Evolutionary conservation across 1,140 invertebrate species (phyloP).

Genomic region (Sycobia sp.): DNA sequence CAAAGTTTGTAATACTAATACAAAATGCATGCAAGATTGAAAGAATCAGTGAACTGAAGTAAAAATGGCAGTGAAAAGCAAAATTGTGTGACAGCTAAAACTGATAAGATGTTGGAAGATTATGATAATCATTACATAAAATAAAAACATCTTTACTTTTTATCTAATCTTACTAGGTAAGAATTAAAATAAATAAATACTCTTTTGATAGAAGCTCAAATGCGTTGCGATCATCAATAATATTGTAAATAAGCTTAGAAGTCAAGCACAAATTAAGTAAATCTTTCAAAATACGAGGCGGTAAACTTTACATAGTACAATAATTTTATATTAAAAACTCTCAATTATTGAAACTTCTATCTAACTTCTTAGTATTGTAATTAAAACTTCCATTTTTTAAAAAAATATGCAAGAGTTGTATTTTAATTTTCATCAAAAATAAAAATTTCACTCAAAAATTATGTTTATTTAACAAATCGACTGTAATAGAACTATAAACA

Average conservation of each 20-base stretch:
- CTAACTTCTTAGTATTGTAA: too few species aligned
- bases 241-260: constrained; percentile 1
- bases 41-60: background rate
- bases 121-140: background rate
- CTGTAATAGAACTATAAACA: too few species aligned
- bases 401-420: too few species aligned
- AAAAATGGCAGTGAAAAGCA: background rate
- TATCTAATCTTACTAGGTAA: constrained; percentile 1
- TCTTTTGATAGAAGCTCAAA: background rate
- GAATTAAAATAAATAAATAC: constrained; percentile 1
- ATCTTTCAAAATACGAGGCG: too few species aligned
- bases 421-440: too few species aligned
- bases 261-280: constrained; percentile 7
- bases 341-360: too few species aligned
- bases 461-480: too few species aligned
- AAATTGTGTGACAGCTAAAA: background rate
- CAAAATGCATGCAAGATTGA: background rate
- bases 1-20: background rate
- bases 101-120: background rate
- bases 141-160: background rate
- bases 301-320: too few species aligned
- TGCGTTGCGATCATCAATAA: constrained; percentile 3
- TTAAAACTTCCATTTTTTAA: too few species aligned
- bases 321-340: too few species aligned
- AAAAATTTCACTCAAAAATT: too few species aligned